Percentiles rank a stretch among this genome's conserved stretches.
Conservation (phyloP, 2,113 vertebrate genomes). For the Cichladusa arquata region DNA sequence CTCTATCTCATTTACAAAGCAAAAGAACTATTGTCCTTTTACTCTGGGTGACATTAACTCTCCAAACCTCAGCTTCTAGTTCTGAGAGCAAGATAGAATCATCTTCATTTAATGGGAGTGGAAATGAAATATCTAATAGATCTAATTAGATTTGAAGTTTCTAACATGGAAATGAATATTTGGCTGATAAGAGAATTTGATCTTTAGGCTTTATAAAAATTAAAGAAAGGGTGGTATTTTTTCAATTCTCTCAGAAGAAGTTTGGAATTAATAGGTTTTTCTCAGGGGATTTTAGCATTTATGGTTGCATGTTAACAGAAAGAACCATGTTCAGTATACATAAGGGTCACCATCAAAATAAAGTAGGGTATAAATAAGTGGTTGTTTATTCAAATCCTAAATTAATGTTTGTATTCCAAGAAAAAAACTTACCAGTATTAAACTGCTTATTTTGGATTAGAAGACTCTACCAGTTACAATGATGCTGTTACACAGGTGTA, state of each 20-base stretch:
- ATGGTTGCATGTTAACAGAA: background rate
- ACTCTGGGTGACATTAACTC: background rate
- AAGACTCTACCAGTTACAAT: background rate
- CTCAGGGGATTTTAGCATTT: background rate
- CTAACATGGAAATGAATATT: background rate
- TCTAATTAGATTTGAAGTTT: background rate
- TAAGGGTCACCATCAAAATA: background rate
- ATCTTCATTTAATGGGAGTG: background rate
- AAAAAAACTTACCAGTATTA: background rate
- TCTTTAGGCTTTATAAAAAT: background rate
- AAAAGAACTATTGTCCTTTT: background rate
- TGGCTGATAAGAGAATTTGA: background rate
- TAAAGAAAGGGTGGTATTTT: background rate
- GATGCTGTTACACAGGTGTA: background rate
- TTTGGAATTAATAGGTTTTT: background rate
- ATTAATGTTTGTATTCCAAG: background rate
- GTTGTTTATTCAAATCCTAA: background rate
- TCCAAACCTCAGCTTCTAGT: background rate
- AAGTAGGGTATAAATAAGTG: background rate
- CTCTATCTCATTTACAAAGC: background rate
- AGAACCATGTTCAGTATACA: rapidly evolving
- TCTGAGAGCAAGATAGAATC: background rate
- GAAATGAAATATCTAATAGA: background rate
- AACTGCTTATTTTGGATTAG: background rate
- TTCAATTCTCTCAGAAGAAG: background rate